Evolutionary conservation across 1,140 invertebrate species (phyloP).

Genomic region (Liolophura sinensis): DNA sequence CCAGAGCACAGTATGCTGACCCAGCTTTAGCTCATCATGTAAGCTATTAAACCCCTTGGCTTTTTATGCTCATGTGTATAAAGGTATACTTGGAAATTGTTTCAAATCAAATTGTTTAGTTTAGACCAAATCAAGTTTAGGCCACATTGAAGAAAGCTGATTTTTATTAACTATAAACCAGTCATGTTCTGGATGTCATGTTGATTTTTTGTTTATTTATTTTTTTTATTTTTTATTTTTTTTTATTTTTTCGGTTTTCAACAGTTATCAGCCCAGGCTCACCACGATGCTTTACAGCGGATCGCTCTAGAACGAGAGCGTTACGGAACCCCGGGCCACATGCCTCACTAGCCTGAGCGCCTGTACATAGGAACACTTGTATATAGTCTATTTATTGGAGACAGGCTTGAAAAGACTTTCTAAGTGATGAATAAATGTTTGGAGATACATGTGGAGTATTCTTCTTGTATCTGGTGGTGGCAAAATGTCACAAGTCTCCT

Average conservation of each 20-base stretch:
- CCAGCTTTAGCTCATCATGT: slow-evolving; percentile 77
- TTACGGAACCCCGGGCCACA: slow-evolving; percentile 35
- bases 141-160: background rate
- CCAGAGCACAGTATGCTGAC: slow-evolving; percentile 75
- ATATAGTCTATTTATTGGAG: too few relatives aligned
- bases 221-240: background rate
- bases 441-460: too few relatives aligned
- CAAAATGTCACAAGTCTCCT: too few relatives aligned
- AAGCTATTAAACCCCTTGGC: slow-evolving; percentile 26
- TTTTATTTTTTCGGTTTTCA: slow-evolving; percentile 23
- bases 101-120: slow-evolving; percentile 3
- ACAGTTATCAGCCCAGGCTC: slow-evolving; percentile 65
- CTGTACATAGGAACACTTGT: too few relatives aligned
- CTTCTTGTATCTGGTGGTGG: too few relatives aligned
- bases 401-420: too few relatives aligned
- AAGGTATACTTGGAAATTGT: too few relatives aligned
- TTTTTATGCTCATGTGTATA: too few relatives aligned
- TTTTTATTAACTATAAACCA: background rate
- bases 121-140: slow-evolving; percentile 1
- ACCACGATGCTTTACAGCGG: slow-evolving; percentile 82
- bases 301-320: slow-evolving; percentile 68
- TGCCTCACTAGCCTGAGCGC: slow-evolving; percentile 24
- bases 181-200: background rate
- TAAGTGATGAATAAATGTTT: too few relatives aligned
- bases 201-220: background rate